Conservation (phyloP, 2,113 vertebrate species). For the Elaphurus davidianus region DNA sequence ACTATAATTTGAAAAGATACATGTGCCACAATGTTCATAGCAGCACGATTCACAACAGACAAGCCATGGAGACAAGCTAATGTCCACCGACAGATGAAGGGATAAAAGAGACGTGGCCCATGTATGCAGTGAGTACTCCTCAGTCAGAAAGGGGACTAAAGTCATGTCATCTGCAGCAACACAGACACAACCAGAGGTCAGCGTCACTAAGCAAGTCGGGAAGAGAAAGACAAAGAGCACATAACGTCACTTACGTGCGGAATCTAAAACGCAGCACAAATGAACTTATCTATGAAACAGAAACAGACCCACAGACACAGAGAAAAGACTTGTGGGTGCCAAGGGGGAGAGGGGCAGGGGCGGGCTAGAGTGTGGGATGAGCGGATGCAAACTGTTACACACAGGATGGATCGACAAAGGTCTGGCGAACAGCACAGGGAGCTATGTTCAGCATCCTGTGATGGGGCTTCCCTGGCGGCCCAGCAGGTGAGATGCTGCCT, state of each 20-base stretch:
- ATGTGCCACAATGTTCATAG: not conserved
- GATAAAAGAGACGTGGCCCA: not conserved
- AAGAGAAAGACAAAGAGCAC: not conserved
- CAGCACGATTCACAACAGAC: not conserved
- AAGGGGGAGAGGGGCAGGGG: not conserved
- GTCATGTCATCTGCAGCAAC: not conserved
- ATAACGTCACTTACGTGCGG: too few relatives aligned
- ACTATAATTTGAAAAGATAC: not conserved
- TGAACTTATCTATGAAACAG: not conserved
- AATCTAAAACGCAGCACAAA: not conserved
- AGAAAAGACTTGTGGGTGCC: not conserved
- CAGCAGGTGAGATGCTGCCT: not conserved
- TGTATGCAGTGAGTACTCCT: not conserved
- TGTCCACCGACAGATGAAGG: not conserved
- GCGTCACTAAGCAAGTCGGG: not conserved
- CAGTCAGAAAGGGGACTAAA: not conserved
- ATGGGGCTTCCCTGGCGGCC: not conserved
- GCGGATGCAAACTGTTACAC: not conserved
- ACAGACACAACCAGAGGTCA: not conserved
- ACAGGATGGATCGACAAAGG: not conserved
- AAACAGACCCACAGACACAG: not conserved
- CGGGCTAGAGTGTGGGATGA: too few relatives aligned
- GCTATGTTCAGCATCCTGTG: not conserved
- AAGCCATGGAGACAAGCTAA: not conserved
- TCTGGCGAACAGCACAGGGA: not conserved